Evolutionary conservation across 2,113 vertebrate genomes (phyloP).

Genomic region (Bos indicus): DNA sequence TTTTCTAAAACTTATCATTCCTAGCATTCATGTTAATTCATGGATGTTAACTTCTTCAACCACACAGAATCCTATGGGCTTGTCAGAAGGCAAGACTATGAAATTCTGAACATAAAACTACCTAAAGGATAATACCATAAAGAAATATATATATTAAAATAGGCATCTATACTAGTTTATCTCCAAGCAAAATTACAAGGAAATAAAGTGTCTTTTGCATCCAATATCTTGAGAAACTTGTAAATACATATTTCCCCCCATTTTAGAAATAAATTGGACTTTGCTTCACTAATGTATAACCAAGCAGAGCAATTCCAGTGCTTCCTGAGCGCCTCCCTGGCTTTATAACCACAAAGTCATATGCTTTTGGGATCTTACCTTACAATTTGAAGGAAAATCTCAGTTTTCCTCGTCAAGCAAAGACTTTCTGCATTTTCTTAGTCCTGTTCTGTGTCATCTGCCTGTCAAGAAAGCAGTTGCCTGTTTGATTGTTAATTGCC

Average conservation of each 20-base stretch:
- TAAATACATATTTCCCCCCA: background rate
- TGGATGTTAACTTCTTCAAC: conserved; percentile 25
- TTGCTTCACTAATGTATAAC: background rate
- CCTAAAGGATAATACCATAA: background rate
- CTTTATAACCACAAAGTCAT: conserved; percentile 60
- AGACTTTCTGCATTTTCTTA: conserved; percentile 55
- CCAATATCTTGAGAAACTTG: background rate
- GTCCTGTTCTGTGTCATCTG: conserved; percentile 73
- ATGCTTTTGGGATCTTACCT: conserved; percentile 59
- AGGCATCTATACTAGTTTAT: background rate
- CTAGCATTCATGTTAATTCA: background rate
- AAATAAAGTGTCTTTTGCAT: background rate
- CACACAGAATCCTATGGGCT: background rate
- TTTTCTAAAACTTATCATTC: background rate
- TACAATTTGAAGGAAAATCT: conserved; percentile 58
- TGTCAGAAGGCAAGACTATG: background rate
- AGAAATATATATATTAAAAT: background rate
- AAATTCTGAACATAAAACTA: conserved; percentile 16
- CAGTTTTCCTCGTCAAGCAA: conserved; percentile 60
- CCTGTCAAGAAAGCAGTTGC: conserved; percentile 73
- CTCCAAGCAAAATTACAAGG: background rate
- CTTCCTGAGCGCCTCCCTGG: conserved; percentile 40
- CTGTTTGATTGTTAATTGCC: conserved; percentile 77
- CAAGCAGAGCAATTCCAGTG: background rate
- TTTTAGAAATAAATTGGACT: background rate